Base-by-base conservation (phyloP, 2,113 vertebrate species). In the Rhadina sibilatrix region DNA sequence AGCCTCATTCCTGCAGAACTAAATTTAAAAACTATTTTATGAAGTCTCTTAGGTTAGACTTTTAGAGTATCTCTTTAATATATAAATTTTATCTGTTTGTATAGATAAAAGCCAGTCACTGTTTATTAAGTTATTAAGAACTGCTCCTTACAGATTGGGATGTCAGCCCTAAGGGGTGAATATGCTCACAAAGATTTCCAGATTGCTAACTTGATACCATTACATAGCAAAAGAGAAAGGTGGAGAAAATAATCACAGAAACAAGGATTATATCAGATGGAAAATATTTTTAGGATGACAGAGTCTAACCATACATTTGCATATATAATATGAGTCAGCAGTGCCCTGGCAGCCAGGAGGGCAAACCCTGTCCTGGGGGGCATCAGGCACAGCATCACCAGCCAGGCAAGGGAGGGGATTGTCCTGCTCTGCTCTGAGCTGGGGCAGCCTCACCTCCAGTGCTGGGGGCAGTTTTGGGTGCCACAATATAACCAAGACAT, bases 331-430 rank as follows among this genome's bases (percentile, higher is more conserved):
- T 22, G 6, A 59, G 37, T 4, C 35, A 68, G 25, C 21, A 31
- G 31, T 35, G 25, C 16, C 44, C 44, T 22, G 52, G 31, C 16
- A 66, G 52, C 13, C 52, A 59, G 6, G 21, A 27, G 37, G 4
- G 7, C 21, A 37, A 68, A 0, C 2, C 0, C 0, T 37, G 25
- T 42, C 25, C 44, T 68, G 21, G 16, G 13, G 11, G 0, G 3
- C 30, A 50, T 3, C 53, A 50, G 17, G 61, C 31, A 4, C 61
- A 76, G 44, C 21, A 66, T 25, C 1, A 0, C 13, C 44, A 76
- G 52, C 5, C 0, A 0, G 53, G 44, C 25, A 27, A 33, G 27
- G 21, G 61, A 68, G 17, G 44, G 42, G 21, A 76, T 52, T 68
- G 25, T 44, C 21, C 42, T 0, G n/a, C 52, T 35, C 30, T 85